Evolutionary conservation across 2,797 vertebrate species (phyloP), one percentile per base, ranked within the genome.

Genomic region (Anableps anableps): DNA sequence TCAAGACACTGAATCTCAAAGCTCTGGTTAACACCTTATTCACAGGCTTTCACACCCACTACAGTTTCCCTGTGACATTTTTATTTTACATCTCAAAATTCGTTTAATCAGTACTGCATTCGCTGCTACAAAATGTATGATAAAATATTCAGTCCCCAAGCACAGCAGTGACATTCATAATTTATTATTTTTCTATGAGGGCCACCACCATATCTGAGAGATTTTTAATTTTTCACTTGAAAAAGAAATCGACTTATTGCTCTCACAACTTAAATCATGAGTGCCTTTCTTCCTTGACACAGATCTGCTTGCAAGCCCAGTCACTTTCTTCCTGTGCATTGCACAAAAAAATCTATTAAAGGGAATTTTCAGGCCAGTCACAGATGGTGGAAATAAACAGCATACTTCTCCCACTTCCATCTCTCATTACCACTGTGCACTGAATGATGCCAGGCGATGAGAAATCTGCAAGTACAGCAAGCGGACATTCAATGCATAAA

Each of bases 321-420:
- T 62, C 53, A 60, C 90, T 79, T 82, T 86, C 77, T 83, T 85
- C 78, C 80, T 73, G 81, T 72, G 78, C 64, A 26, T 50, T 31
- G 72, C 72, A 75, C 79, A 78, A 47, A 73, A 83, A 86, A 80
- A 72, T 47, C 53, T 80, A 87, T 90, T 88, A 86, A 86, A 89
- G 86, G 70, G 80, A 83, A 83, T 88, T 89, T 91, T 88, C 82
- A 82, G 85, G 82, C 85, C 60, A 83, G 86, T 86, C 91, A 84
- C 91, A 94, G 88, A 94, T 91, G 92, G 93, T 82, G 88, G 88
- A 91, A 92, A 92, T 92, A 92, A 92, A 91, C 88, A 87, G 80
- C 86, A 88, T 77, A 90, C 75, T 79, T 80, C 84, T 85, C 88
- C 88, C 90, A 86, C 83, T 90, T 92, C 86, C 80, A 87, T 92